Conservation (phyloP, 2,113 vertebrate species). For the Gambusia affinis region DNA sequence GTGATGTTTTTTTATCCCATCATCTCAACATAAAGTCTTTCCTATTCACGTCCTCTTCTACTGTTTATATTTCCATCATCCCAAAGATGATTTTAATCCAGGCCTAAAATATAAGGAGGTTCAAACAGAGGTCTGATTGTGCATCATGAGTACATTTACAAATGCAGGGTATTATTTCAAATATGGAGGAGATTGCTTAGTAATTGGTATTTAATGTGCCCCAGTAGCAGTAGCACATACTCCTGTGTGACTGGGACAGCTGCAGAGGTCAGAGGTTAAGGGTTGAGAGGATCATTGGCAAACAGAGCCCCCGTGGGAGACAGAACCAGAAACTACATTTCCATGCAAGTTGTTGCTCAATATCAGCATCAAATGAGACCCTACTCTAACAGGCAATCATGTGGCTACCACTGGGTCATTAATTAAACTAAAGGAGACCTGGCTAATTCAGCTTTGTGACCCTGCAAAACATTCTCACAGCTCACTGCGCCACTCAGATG, state of each 20-base stretch:
- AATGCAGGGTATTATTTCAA: slow-evolving; percentile 77
- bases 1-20: too few species aligned
- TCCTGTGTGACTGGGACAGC: slow-evolving; percentile 34
- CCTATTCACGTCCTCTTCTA: too few species aligned
- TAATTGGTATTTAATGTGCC: slow-evolving; percentile 69
- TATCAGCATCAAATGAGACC: slow-evolving; percentile 51
- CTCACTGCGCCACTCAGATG: slow-evolving; percentile 50
- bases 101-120: slow-evolving; percentile 9
- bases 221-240: slow-evolving; percentile 23
- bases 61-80: slow-evolving; percentile 48
- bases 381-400: slow-evolving; percentile 64
- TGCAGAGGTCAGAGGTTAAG: slow-evolving; percentile 18
- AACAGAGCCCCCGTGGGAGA: slow-evolving; percentile 39
- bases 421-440: slow-evolving; percentile 65
- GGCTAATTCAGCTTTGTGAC: slow-evolving; percentile 65
- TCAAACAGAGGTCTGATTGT: slow-evolving; percentile 56
- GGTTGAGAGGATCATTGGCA: slow-evolving; percentile 13
- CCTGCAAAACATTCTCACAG: slow-evolving; percentile 47
- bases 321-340: slow-evolving; percentile 33
- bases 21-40: too few species aligned
- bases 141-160: slow-evolving; percentile 58
- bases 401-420: slow-evolving; percentile 57
- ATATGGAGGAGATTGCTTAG: slow-evolving; percentile 65
- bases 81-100: slow-evolving; percentile 49
- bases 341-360: slow-evolving; percentile 23